phyloP scores from a whole-genome alignment of 2,797 vertebrate species.

The Tapirus indicus region DNA sequence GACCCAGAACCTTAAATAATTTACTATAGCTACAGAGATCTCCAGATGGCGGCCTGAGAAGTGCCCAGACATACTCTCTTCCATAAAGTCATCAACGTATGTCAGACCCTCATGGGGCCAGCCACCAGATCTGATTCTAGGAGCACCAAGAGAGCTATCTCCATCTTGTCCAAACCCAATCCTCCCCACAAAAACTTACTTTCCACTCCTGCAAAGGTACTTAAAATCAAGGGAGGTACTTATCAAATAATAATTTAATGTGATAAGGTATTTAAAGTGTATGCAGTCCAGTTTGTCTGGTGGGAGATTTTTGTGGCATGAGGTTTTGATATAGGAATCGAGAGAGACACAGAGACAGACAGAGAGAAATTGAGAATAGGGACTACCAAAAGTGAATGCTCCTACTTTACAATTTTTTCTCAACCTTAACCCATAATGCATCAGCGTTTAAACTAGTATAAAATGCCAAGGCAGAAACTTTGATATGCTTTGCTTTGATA shows the following conservation, averaged over 20 bases:
- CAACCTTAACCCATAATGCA: not conserved
- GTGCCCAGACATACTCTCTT: not conserved
- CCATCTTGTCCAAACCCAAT: not conserved
- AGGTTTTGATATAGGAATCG: not conserved
- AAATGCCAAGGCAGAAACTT: not conserved
- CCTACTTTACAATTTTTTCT: not conserved
- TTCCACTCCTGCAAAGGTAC: not conserved
- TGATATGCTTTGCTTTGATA: not conserved
- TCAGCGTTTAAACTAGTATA: not conserved
- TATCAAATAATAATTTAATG: constrained; percentile 1
- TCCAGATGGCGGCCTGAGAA: not conserved
- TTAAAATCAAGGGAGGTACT: not conserved
- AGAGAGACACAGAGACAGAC: not conserved
- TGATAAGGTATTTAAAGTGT: not conserved
- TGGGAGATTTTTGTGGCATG: not conserved
- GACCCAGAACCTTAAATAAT: constrained; percentile 4
- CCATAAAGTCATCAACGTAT: not conserved
- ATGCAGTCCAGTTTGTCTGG: not conserved
- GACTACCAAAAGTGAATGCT: not conserved
- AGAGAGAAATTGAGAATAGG: not conserved
- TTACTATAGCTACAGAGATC: not conserved
- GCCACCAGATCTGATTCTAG: not conserved
- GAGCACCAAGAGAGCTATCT: not conserved
- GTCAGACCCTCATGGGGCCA: not conserved
- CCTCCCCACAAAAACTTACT: not conserved